Conservation (phyloP, 2,888 invertebrate genomes). For the Loripinus fragilis region DNA sequence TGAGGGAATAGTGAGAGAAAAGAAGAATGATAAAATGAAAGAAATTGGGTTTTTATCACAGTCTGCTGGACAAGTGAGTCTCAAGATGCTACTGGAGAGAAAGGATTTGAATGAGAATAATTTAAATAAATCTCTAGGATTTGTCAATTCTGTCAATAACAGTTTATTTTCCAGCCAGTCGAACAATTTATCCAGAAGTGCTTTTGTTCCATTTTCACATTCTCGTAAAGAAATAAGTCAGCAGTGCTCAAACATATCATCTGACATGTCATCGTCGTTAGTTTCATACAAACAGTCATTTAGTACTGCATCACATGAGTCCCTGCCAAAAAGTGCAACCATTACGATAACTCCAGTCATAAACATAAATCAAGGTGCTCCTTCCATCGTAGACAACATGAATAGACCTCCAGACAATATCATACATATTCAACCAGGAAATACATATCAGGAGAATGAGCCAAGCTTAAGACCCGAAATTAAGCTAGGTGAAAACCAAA, state of each 20-base stretch:
- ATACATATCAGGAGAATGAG: not conserved
- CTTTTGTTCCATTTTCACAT: constrained; percentile 78
- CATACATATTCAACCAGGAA: constrained; percentile 10
- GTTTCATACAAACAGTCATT: constrained; percentile 21
- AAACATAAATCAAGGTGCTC: constrained; percentile 10
- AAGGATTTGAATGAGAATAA: constrained; percentile 30
- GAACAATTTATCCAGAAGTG: constrained; percentile 70
- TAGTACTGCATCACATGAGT: not conserved
- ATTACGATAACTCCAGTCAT: constrained; percentile 15
- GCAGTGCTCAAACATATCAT: not conserved
- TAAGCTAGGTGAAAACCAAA: not conserved
- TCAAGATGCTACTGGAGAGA: constrained; percentile 51
- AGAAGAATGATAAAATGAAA: not conserved
- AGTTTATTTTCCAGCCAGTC: constrained; percentile 53
- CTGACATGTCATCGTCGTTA: constrained; percentile 5
- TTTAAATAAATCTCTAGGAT: constrained; percentile 56
- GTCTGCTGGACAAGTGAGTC: constrained; percentile 44
- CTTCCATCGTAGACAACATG: not conserved
- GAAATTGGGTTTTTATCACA: constrained; percentile 31
- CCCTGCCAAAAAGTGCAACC: constrained; percentile 24
- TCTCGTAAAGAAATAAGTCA: constrained; percentile 40
- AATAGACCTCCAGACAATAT: constrained; percentile 5
- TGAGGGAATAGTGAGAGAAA: not conserved
- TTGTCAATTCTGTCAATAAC: not conserved
- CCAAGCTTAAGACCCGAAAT: not conserved